phyloP scores from a whole-genome alignment of 2,888 invertebrate genomes.

The Augiades crinisus region DNA sequence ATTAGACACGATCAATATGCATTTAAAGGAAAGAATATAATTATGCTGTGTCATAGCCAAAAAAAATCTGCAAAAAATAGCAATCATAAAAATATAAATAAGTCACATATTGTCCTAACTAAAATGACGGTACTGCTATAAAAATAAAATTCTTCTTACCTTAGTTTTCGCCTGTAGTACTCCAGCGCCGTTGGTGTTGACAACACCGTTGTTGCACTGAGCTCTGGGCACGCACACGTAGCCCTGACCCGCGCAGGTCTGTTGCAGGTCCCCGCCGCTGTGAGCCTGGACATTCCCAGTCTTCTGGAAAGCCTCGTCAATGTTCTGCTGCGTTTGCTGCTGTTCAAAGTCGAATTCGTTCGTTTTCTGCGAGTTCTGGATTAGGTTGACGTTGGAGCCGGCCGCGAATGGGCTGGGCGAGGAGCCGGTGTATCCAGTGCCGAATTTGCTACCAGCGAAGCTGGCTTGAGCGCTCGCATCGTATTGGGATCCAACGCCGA shows the following conservation, averaged over 20 bases:
- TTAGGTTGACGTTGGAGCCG: conserved; percentile 59
- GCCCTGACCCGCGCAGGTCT: conserved; percentile 81
- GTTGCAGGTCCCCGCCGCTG: conserved; percentile 59
- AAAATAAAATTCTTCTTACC: conserved; percentile 74
- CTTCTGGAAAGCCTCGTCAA: conserved; percentile 59
- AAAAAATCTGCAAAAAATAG: too few relatives aligned
- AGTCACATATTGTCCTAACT: too few relatives aligned
- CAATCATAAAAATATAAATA: too few relatives aligned
- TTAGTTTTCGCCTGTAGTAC: conserved; percentile 72
- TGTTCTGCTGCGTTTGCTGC: conserved; percentile 58
- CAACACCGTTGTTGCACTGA: conserved; percentile 83
- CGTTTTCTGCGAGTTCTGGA: conserved; percentile 57
- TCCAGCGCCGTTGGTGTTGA: conserved; percentile 71
- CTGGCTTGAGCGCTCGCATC: conserved; percentile 25
- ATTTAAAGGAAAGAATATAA: too few relatives aligned
- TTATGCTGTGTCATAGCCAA: too few relatives aligned
- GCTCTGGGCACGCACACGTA: conserved; percentile 82
- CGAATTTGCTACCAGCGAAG: conserved; percentile 32
- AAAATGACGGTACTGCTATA: too few relatives aligned
- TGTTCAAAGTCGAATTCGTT: conserved; percentile 57
- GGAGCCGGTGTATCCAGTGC: conserved; percentile 58
- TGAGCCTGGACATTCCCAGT: conserved; percentile 57
- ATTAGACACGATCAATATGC: too few relatives aligned
- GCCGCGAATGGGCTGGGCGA: conserved; percentile 64
- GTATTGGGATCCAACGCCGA: too few relatives aligned